Percentiles rank a stretch among this genome's conserved stretches.
Evolutionary conservation across 2,113 vertebrate species (phyloP).

Genomic region (Psittacara wagleri): DNA sequence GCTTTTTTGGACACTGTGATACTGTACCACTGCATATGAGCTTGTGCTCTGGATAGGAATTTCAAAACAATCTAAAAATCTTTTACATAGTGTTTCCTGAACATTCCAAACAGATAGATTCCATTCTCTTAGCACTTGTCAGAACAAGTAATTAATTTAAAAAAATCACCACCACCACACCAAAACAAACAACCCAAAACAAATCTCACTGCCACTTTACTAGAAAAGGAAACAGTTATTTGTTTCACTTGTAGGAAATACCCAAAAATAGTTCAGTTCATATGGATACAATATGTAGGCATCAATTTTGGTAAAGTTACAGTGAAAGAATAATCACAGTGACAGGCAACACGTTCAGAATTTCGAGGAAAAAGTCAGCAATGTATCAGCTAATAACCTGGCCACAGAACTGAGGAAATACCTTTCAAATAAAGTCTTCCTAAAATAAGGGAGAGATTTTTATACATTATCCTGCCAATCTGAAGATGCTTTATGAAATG

Average conservation of each 20-base stretch:
- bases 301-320: not conserved
- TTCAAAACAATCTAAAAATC: not conserved
- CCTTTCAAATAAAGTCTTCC: not conserved
- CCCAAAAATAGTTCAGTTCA: not conserved
- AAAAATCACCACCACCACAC: not conserved
- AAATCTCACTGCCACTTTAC: not conserved
- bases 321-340: not conserved
- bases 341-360: not conserved
- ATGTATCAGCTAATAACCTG: not conserved
- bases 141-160: not conserved
- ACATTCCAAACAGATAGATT: not conserved
- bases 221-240: not conserved
- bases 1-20: not conserved
- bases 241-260: not conserved
- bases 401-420: not conserved
- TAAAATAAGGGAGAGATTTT: not conserved
- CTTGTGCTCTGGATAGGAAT: not conserved
- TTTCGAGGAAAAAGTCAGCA: not conserved
- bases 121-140: not conserved
- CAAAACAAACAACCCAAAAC: not conserved
- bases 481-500: not conserved
- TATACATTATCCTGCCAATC: not conserved
- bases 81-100: not conserved
- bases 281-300: not conserved
- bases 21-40: not conserved